Evolutionary conservation across 2,797 vertebrate species (phyloP), one percentile per base, ranked within the genome.

Genomic region (Lutjanus campechanus): DNA sequence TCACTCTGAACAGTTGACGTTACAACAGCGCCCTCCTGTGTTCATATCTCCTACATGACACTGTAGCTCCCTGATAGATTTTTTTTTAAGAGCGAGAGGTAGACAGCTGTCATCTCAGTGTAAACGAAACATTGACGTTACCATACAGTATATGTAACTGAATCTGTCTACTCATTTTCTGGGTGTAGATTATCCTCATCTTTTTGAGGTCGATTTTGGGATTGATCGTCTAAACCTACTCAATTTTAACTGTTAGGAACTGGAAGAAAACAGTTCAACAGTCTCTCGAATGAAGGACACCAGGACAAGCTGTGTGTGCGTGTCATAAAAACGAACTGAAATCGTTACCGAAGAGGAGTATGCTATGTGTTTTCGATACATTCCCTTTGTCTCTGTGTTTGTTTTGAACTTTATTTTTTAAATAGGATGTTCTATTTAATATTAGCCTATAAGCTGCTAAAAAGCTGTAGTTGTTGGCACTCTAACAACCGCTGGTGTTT

Each of bases 1-100:
- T 75, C 66, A 20, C 69, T 68, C 73, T 15, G 75, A 79, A 41
- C 5, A 0, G 29, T 54, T 60, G 22, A 64, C 16, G 43, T 75
- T 62, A 74, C 77, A 88, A 81, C 62, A 77, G 90, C 59, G 86
- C 83, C 92, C 87, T 87, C 91, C 51, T 81, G 82, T 92, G 93
- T 76, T 78, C 51, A 56, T 63, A 46, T 76, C 47, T 47, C 49
- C 59, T 69, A 60, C 49, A 47, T 73, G 47, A 65, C 73, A 82
- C 78, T 73, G 81, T 46, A 63, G 80, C 69, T 77, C 59, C 64
- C 7, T 22, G 25, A 43, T 36, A 49, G n/a, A n/a, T n/a, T n/a
- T n/a, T 16, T 50, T 53, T 60, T 16, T 8, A 13, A 59, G 17
- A 73, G 25, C 0, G 0, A 66, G 56, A 76, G 49, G 58, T 41